Percentiles rank a stretch among this genome's conserved stretches.
Conservation (phyloP, 2,113 vertebrate genomes). For the Menidia beryllina region DNA sequence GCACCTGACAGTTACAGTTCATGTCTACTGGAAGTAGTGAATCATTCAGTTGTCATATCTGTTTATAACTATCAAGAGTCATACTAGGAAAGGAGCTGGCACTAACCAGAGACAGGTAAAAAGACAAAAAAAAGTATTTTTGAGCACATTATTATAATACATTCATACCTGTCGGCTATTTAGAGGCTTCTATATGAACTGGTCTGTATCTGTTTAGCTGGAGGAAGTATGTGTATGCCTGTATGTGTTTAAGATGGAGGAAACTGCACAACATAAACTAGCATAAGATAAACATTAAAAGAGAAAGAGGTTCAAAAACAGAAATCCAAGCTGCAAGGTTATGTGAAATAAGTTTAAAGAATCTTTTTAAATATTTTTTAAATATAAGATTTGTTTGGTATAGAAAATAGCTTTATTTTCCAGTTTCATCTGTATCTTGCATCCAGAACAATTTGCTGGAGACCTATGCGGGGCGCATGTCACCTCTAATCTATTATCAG, state of each 20-base stretch:
- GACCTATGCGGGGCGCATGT: neutral
- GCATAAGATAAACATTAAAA: slow-evolving; percentile 3
- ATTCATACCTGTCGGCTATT: slow-evolving; percentile 11
- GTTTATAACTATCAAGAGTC: neutral
- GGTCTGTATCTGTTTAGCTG: slow-evolving; percentile 34
- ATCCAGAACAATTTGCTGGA: neutral
- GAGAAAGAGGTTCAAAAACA: neutral
- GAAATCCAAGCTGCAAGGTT: too few species aligned
- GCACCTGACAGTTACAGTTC: neutral
- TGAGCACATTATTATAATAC: neutral
- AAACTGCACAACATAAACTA: slow-evolving; percentile 23
- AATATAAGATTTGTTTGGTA: too few species aligned
- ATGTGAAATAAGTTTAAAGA: too few species aligned
- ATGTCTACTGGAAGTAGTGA: neutral
- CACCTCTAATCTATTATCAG: neutral
- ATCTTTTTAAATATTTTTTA: too few species aligned
- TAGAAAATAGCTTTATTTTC: too few species aligned
- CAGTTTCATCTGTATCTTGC: too few species aligned
- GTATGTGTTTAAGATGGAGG: too few species aligned
- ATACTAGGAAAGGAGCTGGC: neutral
- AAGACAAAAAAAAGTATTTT: too few species aligned
- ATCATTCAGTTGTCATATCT: neutral
- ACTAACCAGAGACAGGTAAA: neutral
- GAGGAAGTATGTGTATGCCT: too few species aligned
- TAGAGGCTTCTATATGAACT: slow-evolving; percentile 23